These are phyloP conservation scores for Arvicanthis niloticus DNA, from an alignment of 2,113 vertebrate genomes.

Conservation along the genomic window DNA sequence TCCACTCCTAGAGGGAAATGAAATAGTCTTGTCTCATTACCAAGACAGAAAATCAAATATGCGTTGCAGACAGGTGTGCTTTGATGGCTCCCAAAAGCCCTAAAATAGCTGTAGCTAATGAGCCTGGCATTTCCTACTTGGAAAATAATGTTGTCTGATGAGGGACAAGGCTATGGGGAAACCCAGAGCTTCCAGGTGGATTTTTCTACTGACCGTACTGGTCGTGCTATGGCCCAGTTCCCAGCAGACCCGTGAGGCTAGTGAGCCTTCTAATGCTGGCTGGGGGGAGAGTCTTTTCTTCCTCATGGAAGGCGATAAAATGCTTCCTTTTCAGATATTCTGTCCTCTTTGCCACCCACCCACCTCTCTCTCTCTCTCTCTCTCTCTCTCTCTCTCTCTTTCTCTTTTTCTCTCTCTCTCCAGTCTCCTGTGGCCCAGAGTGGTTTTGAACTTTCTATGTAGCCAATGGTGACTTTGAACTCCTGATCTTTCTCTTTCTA, in stretches of 20 bases:
- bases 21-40: not conserved
- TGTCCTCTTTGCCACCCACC: not conserved
- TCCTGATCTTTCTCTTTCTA: not conserved
- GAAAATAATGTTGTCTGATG: slow-evolving; percentile 48
- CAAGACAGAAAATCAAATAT: slow-evolving; percentile 44
- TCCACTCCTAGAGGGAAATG: slow-evolving; percentile 32
- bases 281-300: not conserved
- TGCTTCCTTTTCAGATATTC: not conserved
- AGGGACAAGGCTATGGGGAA: slow-evolving; percentile 74
- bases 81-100: slow-evolving; percentile 54
- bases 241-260: not conserved
- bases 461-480: not conserved
- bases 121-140: slow-evolving; percentile 27
- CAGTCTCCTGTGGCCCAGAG: not conserved
- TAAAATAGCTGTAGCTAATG: slow-evolving; percentile 33
- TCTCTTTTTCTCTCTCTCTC: too few species aligned
- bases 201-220: slow-evolving; percentile 59
- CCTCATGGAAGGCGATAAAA: too few species aligned
- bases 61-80: slow-evolving; percentile 9
- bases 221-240: not conserved
- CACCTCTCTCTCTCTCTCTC: too few species aligned
- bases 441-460: not conserved
- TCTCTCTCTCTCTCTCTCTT: too few species aligned
- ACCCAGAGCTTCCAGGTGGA: slow-evolving; percentile 66
- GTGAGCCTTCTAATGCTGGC: not conserved